Evolutionary conservation across 2,113 vertebrate species (phyloP), one percentile per base, ranked within the genome.

Genomic region (Neolamprologus toae): DNA sequence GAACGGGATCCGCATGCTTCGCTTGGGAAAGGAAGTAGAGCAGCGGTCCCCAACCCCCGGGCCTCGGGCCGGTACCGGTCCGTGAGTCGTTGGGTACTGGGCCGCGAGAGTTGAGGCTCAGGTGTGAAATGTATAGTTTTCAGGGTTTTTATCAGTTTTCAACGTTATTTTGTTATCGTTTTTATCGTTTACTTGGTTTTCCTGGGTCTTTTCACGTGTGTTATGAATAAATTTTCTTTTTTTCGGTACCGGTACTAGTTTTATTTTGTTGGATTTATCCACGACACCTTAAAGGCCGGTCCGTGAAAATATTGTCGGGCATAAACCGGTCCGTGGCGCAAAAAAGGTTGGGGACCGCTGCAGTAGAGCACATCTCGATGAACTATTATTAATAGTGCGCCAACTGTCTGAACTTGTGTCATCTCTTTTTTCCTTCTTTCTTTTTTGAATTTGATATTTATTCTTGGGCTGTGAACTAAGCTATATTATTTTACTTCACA

Each of bases 141-240:
- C 45, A 47, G 45, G 45, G 45, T 2, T 47, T 47, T 47, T 47
- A 47, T 16, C 0, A 0, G 42, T 47, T 47, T 47, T 47, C 42
- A 47, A 0, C 7, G 7, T 47, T 47, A 47, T 8, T 47, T 47
- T 16, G 7, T 47, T 47, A 1, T 16, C 14, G 45, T 47, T 47
- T 16, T 47, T 0, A 1, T 47, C 0, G 4, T 47, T 47, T 16
- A 16, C 45, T 47, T 0, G 0, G 40, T 42, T 13, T 2, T 47
- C 14, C 45, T 8, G 0, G 2, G 45, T 47, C 45, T 47, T 47
- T 47, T 47, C 45, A 47, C 7, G 7, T 16, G 14, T 47, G 45
- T 47, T 16, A 16, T 47, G 45, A 47, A 47, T 47, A 47, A 47
- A 47, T 47, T 0, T 16, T 47, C 0, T 16, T 47, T 47, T 47